Base-by-base conservation (phyloP, 2,797 vertebrate genomes). In the Sciurus vulgaris region DNA sequence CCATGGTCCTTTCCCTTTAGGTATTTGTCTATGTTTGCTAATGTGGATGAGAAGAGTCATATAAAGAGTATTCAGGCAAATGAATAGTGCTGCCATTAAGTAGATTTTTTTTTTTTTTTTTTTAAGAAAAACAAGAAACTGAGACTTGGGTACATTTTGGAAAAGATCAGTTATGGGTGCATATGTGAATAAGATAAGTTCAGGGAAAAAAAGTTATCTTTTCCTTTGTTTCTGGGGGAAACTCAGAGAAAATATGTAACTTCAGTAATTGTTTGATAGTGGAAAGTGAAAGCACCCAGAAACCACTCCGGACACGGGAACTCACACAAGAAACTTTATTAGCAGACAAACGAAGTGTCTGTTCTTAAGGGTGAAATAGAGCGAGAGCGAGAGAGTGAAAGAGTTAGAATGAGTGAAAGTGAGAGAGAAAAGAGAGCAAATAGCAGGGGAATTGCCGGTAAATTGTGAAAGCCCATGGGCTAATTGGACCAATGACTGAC, bases 171-270 rank as follows among this genome's bases (percentile, higher is more conserved):
- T 84, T 77, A 85, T 30, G 35, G 65, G 70, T 77, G 14, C n/a
- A 65, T 70, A 85, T 26, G 1, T 85, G 87, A 89, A 56, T 56
- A 84, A 54, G 47, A 24, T 69, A 76, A 69, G 3, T 88, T 90
- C 11, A 76, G 30, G 10, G 38, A 38, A 41, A 78, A 22, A 95
- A 59, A 20, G 15, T 86, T 84, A n/a, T 69, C 3, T 3, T 90
- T 11, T 91, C 3, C 3, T 76, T 0, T 77, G 35, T 59, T 94
- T 15, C 11, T 61, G 35, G 69, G 44, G 84, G 65, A 95, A 92
- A 70, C 86, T 89, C 9, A 79, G 51, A 47, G 67, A 76, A 91
- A 95, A 88, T 74, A 73, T 85, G 26, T 8, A 5, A 92, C 54
- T 70, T 90, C 28, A 49, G 30, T 76, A 47, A 47, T 44, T 82